Evolutionary conservation across 2,888 invertebrate species (phyloP).

Genomic region (Ceriagrion tenellum): DNA sequence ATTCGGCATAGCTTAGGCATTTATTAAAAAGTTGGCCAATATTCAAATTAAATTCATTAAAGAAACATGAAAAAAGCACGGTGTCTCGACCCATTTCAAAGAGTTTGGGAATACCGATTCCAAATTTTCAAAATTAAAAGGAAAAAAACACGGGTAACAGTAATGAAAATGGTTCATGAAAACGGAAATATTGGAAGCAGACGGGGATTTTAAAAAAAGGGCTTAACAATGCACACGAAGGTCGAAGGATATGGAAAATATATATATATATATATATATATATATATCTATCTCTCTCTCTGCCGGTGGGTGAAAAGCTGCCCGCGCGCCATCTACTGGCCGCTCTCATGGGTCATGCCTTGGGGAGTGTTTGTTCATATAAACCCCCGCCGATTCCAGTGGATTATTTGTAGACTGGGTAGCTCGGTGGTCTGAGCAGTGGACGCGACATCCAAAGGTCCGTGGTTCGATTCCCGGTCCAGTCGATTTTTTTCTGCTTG

Average conservation of each 20-base stretch:
- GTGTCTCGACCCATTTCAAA: background rate
- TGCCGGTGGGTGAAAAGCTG: no score
- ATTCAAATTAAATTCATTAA: conserved; percentile 65
- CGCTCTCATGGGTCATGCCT: no score
- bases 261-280: background rate
- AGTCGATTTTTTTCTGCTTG: no score
- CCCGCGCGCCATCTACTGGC: no score
- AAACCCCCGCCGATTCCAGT: no score
- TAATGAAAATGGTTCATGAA: conserved; percentile 1
- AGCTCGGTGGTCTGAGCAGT: no score
- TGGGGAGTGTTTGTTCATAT: no score
- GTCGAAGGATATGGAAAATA: background rate
- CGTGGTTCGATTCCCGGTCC: no score
- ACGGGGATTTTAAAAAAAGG: background rate
- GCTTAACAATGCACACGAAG: background rate
- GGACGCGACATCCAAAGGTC: no score
- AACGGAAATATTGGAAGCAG: background rate
- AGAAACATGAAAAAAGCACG: conserved; percentile 26
- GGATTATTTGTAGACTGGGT: no score
- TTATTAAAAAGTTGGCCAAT: conserved; percentile 62
- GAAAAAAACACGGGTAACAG: background rate
- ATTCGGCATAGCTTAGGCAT: conserved; percentile 10
- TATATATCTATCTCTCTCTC: no score
- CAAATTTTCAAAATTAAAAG: conserved; percentile 42
- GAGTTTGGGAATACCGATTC: conserved; percentile 7